These are phyloP conservation scores for Maniola hyperantus DNA, from an alignment of 2,888 invertebrate genomes.

Conservation along the genomic window DNA sequence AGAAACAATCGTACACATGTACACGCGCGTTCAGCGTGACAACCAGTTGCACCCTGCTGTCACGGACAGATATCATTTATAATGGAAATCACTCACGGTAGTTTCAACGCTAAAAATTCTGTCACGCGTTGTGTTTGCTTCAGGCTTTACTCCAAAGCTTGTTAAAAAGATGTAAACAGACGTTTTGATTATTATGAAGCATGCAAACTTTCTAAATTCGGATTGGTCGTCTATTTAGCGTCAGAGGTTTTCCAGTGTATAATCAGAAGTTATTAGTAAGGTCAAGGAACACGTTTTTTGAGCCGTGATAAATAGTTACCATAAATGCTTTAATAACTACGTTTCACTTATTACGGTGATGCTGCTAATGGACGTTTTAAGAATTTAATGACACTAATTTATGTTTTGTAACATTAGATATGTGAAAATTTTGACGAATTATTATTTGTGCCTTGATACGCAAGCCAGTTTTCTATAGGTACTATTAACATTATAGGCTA, in stretches of 20 bases:
- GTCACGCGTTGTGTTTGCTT: too few species aligned
- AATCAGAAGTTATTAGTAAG: constrained; percentile 38
- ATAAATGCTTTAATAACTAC: constrained; percentile 19
- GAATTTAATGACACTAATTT: constrained; percentile 19
- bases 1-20: too few species aligned
- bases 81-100: too few species aligned
- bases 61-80: too few species aligned
- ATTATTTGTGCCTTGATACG: neutral
- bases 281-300: constrained; percentile 29
- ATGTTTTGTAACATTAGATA: neutral
- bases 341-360: constrained; percentile 17
- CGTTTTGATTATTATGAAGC: constrained; percentile 63
- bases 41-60: too few species aligned
- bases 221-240: constrained; percentile 74
- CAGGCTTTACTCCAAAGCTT: constrained; percentile 29
- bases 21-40: too few species aligned
- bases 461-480: neutral
- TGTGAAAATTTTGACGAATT: neutral
- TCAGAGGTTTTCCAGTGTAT: constrained; percentile 67
- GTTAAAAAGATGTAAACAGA: constrained; percentile 60
- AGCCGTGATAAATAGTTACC: constrained; percentile 20
- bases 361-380: constrained; percentile 22
- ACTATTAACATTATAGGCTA: too few species aligned
- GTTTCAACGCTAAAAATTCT: too few species aligned
- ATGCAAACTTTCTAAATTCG: constrained; percentile 73